A percentile compares a stretch with the other conserved stretches of the same genome.
phyloP scores from a whole-genome alignment of 2,113 vertebrate genomes.

The Clinocottus analis region DNA sequence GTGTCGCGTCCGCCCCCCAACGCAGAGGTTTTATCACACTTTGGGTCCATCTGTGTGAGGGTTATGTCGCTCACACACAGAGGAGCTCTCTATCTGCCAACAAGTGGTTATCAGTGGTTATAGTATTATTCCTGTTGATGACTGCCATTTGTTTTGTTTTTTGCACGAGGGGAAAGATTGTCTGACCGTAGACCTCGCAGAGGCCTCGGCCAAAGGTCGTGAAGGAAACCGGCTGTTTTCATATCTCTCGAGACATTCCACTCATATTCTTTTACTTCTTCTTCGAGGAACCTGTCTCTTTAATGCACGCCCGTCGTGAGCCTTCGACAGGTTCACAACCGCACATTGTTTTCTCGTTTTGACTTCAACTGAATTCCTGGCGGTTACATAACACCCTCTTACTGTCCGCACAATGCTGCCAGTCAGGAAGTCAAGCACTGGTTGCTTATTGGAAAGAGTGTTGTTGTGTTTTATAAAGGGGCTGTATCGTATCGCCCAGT shows the following conservation, averaged over 20 bases:
- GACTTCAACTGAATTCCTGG: constrained; percentile 56
- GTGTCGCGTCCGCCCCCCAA: no score
- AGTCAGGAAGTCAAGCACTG: constrained; percentile 36
- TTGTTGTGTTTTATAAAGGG: constrained; percentile 27
- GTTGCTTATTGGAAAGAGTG: constrained; percentile 19
- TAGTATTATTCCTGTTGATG: constrained; percentile 49
- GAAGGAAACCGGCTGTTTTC: constrained; percentile 68
- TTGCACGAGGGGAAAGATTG: constrained; percentile 50
- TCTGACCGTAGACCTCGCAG: constrained; percentile 50
- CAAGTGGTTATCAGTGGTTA: constrained; percentile 35
- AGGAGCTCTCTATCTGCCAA: constrained; percentile 45
- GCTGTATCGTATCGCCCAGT: constrained; percentile 13
- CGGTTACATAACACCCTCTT: constrained; percentile 44
- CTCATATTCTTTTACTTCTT: constrained; percentile 56
- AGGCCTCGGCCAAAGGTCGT: constrained; percentile 46
- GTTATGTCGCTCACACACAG: constrained; percentile 59
- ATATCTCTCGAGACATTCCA: constrained; percentile 64
- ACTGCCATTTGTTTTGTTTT: constrained; percentile 20
- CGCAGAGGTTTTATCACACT: constrained; percentile 52
- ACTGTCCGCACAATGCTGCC: constrained; percentile 44
- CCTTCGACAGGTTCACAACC: constrained; percentile 55
- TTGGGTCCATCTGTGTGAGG: constrained; percentile 65
- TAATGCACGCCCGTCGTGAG: constrained; percentile 20
- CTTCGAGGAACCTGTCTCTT: constrained; percentile 41
- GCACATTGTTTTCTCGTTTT: constrained; percentile 56